Percentiles rank a stretch among this genome's conserved stretches.
Evolutionary conservation across 23 tunicate genomes (phyloP).

Genomic region (Aplidium turbinatum): DNA sequence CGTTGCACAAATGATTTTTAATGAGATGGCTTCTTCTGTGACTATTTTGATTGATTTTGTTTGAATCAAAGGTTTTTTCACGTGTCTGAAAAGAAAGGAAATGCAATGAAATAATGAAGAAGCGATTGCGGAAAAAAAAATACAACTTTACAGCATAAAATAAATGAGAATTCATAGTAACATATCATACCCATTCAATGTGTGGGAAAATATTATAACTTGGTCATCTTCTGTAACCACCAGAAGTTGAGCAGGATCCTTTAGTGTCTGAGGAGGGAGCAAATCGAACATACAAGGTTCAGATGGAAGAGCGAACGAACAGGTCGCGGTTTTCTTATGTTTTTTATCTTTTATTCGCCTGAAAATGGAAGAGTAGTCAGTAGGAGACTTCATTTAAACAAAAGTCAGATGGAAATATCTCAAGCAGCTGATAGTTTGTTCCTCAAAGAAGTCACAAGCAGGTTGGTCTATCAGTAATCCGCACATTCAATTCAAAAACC

Average conservation of each 20-base stretch:
- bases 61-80: slow-evolving; percentile 59
- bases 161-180: background rate
- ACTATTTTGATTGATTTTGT: slow-evolving; percentile 45
- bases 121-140: background rate
- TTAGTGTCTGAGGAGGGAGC: slow-evolving; percentile 23
- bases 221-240: slow-evolving; percentile 48
- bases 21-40: slow-evolving; percentile 48
- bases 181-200: slow-evolving; percentile 60
- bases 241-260: slow-evolving; percentile 38
- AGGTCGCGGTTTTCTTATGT: slow-evolving; percentile 52
- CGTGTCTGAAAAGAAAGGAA: slow-evolving; percentile 26
- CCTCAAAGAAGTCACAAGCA: too few relatives aligned
- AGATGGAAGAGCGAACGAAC: slow-evolving; percentile 56
- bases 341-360: slow-evolving; percentile 61
- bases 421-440: too few relatives aligned
- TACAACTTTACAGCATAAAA: background rate
- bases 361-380: too few relatives aligned
- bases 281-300: slow-evolving; percentile 48
- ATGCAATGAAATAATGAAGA: background rate
- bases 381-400: too few relatives aligned
- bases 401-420: too few relatives aligned
- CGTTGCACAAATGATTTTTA: slow-evolving; percentile 49
- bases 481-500: too few relatives aligned
- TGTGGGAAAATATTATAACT: slow-evolving; percentile 58
- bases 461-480: too few relatives aligned